Conservation (phyloP, 2,797 vertebrate species). For the Aplochiton taeniatus region DNA sequence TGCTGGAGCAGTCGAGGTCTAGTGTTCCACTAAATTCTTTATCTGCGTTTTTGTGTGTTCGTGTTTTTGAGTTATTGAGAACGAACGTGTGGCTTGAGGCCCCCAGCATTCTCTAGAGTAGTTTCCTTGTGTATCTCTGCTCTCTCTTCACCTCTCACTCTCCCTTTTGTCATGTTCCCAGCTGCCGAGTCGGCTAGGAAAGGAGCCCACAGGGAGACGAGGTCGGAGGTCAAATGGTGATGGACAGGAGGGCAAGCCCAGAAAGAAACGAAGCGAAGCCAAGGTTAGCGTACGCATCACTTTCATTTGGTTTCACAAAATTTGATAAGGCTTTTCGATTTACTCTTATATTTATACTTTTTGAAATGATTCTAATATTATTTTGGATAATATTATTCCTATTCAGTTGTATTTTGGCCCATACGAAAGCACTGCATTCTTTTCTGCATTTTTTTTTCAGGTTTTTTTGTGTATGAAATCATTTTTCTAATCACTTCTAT, state of each 20-base stretch:
- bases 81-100: constrained; percentile 30
- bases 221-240: constrained; percentile 94
- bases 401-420: too few species aligned
- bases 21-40: neutral
- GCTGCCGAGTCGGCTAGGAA: constrained; percentile 83
- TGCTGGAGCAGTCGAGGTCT: constrained; percentile 16
- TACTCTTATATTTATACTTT: too few species aligned
- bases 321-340: too few species aligned
- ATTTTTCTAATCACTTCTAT: too few species aligned
- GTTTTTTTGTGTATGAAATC: too few species aligned
- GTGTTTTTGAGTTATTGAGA: neutral
- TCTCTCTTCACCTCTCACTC: constrained; percentile 52
- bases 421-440: too few species aligned
- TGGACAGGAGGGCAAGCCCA: constrained; percentile 93
- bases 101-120: constrained; percentile 48
- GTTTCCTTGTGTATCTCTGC: constrained; percentile 36
- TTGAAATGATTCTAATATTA: too few species aligned
- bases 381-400: too few species aligned
- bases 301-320: neutral
- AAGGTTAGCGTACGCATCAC: constrained; percentile 73
- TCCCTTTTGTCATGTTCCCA: constrained; percentile 72
- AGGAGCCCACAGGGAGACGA: constrained; percentile 88
- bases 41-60: constrained; percentile 24
- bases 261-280: constrained; percentile 87
- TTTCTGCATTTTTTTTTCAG: too few species aligned